Evolutionary conservation across 1,140 invertebrate genomes (phyloP).

Genomic region (Ladona fulva): DNA sequence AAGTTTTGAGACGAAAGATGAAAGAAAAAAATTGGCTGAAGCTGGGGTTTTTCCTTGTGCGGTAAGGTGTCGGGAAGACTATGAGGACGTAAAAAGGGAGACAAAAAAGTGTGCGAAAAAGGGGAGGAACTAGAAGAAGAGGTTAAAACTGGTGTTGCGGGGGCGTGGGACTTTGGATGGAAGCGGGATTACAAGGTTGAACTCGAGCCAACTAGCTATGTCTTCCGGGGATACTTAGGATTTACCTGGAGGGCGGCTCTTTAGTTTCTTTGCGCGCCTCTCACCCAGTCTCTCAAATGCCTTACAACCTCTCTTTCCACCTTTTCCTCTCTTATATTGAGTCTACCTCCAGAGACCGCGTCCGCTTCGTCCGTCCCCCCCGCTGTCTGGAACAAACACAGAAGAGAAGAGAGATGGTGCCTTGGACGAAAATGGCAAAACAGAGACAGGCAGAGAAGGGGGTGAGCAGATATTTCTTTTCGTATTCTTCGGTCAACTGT

Average conservation of each 20-base stretch:
- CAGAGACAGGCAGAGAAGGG: background rate
- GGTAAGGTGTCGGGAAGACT: too few species aligned
- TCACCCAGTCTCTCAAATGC: background rate
- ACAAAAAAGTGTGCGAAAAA: too few species aligned
- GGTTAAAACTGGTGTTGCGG: too few species aligned
- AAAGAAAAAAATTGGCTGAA: too few species aligned
- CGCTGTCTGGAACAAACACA: conserved; percentile 3
- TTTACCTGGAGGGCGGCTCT: conserved; percentile 1
- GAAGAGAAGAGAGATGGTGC: background rate
- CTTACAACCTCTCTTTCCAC: background rate
- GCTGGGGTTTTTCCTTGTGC: too few species aligned
- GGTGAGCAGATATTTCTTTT: background rate
- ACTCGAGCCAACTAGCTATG: background rate
- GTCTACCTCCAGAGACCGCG: background rate
- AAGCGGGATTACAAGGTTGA: background rate
- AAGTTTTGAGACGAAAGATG: too few species aligned
- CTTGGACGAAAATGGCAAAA: background rate
- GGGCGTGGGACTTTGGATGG: too few species aligned
- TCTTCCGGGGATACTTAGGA: background rate
- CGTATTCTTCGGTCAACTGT: background rate
- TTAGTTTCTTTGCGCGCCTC: conserved; percentile 3
- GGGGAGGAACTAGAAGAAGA: too few species aligned
- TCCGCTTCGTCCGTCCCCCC: background rate
- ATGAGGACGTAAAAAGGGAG: too few species aligned
- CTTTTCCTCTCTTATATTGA: background rate